These are phyloP conservation scores for Cactoblastis cactorum DNA, from an alignment of 2,888 invertebrate species.

Conservation along the genomic window DNA sequence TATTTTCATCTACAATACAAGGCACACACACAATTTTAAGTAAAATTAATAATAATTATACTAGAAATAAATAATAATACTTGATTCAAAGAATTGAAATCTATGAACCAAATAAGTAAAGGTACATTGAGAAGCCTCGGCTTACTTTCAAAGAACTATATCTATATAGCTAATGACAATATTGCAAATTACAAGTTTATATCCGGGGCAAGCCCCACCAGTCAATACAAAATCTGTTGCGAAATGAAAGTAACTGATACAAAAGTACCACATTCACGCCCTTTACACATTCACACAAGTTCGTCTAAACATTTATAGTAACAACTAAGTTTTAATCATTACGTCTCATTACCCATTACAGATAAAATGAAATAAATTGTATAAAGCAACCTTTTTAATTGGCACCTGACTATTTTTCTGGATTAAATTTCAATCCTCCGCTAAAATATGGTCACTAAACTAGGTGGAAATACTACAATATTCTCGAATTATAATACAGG, in stretches of 20 bases:
- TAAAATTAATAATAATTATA: conserved; percentile 69
- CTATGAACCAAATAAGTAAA: conserved; percentile 49
- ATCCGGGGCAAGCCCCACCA: neutral
- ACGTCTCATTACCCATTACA: conserved; percentile 64
- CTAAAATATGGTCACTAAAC: neutral
- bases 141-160: conserved; percentile 47
- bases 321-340: conserved; percentile 73
- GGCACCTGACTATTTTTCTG: conserved; percentile 58
- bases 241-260: conserved; percentile 58
- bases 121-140: conserved; percentile 50
- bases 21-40: conserved; percentile 84
- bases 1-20: conserved; percentile 84
- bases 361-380: conserved; percentile 67
- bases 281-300: conserved; percentile 69
- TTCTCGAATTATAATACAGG: neutral
- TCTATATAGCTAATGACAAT: conserved; percentile 46
- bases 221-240: conserved; percentile 35
- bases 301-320: conserved; percentile 78
- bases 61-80: conserved; percentile 71
- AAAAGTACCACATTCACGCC: conserved; percentile 71
- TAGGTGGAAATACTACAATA: neutral
- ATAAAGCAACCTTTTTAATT: conserved; percentile 52
- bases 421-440: conserved; percentile 13
- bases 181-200: conserved; percentile 22
- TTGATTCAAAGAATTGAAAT: conserved; percentile 60